phyloP scores from a whole-genome alignment of 1,140 invertebrate species.

The Anoplolepis gracilipes region DNA sequence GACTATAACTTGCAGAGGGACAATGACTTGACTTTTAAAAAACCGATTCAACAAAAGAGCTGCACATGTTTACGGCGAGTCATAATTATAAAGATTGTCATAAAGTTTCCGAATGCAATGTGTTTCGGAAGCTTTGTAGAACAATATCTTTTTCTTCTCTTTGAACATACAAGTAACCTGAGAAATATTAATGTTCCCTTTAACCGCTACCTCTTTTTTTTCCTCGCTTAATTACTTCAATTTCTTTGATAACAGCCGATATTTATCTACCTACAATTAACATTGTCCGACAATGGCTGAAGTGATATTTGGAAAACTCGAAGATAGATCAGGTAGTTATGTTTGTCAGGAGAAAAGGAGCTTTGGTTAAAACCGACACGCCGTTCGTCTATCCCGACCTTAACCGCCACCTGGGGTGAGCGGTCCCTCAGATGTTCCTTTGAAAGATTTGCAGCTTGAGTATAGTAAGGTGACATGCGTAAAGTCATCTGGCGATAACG shows the following conservation, averaged over 20 bases:
- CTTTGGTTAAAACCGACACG: not conserved
- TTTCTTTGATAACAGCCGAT: too few species aligned
- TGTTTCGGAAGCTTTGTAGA: too few species aligned
- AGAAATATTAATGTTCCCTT: too few species aligned
- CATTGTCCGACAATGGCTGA: not conserved
- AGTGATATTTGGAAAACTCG: constrained; percentile 23
- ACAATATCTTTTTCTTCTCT: too few species aligned
- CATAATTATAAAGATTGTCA: too few species aligned
- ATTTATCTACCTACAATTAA: not conserved
- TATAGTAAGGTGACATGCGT: constrained; percentile 65
- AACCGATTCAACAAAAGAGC: too few species aligned
- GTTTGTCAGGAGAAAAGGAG: not conserved
- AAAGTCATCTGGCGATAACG: constrained; percentile 76
- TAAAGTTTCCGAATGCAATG: too few species aligned
- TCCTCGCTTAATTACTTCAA: not conserved
- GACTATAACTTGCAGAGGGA: too few species aligned
- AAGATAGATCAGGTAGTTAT: constrained; percentile 41
- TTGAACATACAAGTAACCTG: too few species aligned
- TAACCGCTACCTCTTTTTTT: too few species aligned
- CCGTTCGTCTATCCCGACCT: constrained; percentile 5
- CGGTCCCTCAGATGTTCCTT: constrained; percentile 76
- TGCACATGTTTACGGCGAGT: too few species aligned
- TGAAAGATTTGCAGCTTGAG: constrained; percentile 76
- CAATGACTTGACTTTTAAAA: too few species aligned
- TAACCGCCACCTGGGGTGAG: constrained; percentile 65